Conservation (phyloP, 2,888 invertebrate genomes). For the Bursaphelenchus okinawaensis region DNA sequence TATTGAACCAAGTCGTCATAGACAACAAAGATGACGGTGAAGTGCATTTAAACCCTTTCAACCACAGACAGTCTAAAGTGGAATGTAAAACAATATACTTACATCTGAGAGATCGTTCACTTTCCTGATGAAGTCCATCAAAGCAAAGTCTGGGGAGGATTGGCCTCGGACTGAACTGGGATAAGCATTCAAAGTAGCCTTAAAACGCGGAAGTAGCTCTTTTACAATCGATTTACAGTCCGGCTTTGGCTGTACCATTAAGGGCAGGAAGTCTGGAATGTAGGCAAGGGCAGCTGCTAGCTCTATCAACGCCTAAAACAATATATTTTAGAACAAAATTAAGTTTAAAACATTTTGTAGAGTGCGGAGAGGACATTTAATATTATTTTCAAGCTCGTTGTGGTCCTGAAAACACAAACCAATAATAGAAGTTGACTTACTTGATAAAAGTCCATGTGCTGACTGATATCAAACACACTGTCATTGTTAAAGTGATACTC, state of each 20-base stretch:
- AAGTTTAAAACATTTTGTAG: too few relatives aligned
- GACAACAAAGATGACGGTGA: too few relatives aligned
- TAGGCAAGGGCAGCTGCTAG: constrained; percentile 44
- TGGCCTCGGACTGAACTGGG: constrained; percentile 40
- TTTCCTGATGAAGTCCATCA: constrained; percentile 52
- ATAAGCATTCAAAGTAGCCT: constrained; percentile 45
- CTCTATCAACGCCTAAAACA: constrained; percentile 45
- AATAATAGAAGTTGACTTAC: constrained; percentile 16
- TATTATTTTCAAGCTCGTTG: too few relatives aligned
- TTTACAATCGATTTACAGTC: constrained; percentile 47
- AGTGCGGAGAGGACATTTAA: too few relatives aligned
- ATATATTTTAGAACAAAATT: neutral
- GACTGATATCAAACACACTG: constrained; percentile 54
- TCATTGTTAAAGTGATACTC: constrained; percentile 56
- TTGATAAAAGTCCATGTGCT: constrained; percentile 56
- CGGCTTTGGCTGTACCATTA: constrained; percentile 40
- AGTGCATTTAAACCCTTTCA: too few relatives aligned
- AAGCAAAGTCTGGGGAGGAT: constrained; percentile 50
- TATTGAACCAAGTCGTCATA: neutral
- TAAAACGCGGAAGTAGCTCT: constrained; percentile 53
- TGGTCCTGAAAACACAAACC: too few relatives aligned
- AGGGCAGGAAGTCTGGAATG: constrained; percentile 38
- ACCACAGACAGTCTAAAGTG: neutral
- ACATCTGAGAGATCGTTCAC: constrained; percentile 44
- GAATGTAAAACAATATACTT: neutral